Evolutionary conservation across 2,113 vertebrate species (phyloP), one percentile per base, ranked within the genome.

Genomic region (Hypomesus transpacificus): DNA sequence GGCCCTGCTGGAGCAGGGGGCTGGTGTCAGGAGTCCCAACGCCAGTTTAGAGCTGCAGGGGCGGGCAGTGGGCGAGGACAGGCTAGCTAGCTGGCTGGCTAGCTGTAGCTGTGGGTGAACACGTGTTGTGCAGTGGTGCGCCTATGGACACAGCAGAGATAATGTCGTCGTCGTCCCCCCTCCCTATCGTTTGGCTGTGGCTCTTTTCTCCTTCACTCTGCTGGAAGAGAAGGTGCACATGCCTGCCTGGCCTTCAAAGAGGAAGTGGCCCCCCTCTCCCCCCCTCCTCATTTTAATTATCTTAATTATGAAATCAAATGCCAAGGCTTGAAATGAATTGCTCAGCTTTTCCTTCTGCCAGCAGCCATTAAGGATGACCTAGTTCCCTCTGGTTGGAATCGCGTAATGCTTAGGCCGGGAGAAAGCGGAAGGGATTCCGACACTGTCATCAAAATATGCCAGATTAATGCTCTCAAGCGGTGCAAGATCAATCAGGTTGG

Each of bases 281-380:
- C 70, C 60, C 50, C 11, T 3, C 60, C 54, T 6, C 58, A 66
- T 82, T 87, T 86, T 84, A 84, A 89, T 90, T 62, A 87, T 87
- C 70, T 86, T 84, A 85, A 87, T 89, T 84, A 85, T 80, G 67
- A 78, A 85, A 85, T 85, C 71, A 78, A 75, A 74, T 87, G 80
- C 82, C 80, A 83, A 63, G 46, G 31, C 54, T 71, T 75, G 64
- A 70, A 83, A 84, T 69, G 52, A 85, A 84, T 82, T 75, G 72
- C 81, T 79, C 66, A 34, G 73, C 70, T 80, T 74, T 75, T 73
- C 51, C 9, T 75, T 62, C 60, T 75, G 82, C 83, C 74, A 66
- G 76, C 26, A 66, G 72, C 77, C 87, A 82, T 84, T 79, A 81
- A 78, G 74, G 66, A 67, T 70, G 70, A 84, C 84, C 81, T 70